Evolutionary conservation across 2,113 vertebrate species (phyloP), one percentile per base, ranked within the genome.

Genomic region (Saccopteryx leptura): DNA sequence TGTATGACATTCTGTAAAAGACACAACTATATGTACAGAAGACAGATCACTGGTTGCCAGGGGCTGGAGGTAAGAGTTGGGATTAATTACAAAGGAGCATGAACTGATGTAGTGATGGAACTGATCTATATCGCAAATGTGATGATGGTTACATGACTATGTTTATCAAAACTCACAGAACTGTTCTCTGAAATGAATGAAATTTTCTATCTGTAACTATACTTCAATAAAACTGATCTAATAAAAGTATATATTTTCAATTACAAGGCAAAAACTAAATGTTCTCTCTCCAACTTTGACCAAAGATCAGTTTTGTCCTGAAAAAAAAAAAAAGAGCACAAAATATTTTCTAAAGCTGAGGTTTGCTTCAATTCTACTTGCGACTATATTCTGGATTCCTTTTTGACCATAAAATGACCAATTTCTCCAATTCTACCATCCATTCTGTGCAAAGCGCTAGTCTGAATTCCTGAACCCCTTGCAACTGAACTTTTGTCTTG

Each of bases 141-240:
- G 39, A 39, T 72, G 26, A 24, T 89, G 23, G 52, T 86, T 56
- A 65, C 52, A 46, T 52, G 17, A 56, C 65, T 48, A 69, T 3
- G 56, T 75, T 39, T 75, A 31, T 95, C 46, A 61, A 82, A 88
- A 88, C 48, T 88, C 15, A 69, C 39, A 83, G 24, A 92, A 68
- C 52, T 46, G 5, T 11, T 54, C 54, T 71, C 63, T 39, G 71
- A 54, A 90, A 63, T 85, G 54, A n/a, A 78, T 52, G 23, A 15
- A 33, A 65, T 66, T 79, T 90, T 78, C 28, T 46, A 19, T 18
- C 7, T 39, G 24, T 79, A 71, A 79, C 46, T 54, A 46, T 54
- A 39, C 61, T 48, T 84, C 6, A 61, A 71, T 54, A 39, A 50
- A 68, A 19, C 14, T 79, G 31, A 56, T 78, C 2, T 79, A 79